These are phyloP conservation scores for Nerophis lumbriciformis DNA, from an alignment of 2,113 vertebrate genomes.

Conservation along the genomic window DNA sequence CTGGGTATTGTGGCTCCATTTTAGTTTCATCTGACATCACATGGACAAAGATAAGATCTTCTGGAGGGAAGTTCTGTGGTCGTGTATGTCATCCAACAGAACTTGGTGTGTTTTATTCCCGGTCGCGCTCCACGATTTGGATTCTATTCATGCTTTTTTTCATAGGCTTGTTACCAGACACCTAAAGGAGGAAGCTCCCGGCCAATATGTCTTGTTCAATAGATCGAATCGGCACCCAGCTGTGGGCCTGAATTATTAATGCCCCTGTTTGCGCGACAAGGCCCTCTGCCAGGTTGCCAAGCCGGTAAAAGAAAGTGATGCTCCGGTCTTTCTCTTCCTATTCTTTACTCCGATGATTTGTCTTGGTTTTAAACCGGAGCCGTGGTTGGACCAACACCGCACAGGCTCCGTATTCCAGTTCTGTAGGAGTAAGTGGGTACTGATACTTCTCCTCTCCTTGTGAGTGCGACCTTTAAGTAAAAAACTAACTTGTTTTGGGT, in stretches of 20 bases:
- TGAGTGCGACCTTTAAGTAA: too few relatives aligned
- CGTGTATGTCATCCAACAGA: too few relatives aligned
- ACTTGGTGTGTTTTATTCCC: too few relatives aligned
- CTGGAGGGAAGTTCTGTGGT: too few relatives aligned
- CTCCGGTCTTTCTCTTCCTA: conserved; percentile 17
- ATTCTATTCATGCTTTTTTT: conserved; percentile 35
- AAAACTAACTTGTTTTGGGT: conserved; percentile 19
- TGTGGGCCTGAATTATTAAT: conserved; percentile 64
- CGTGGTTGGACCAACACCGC: conserved; percentile 28
- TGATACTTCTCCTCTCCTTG: conserved; percentile 8
- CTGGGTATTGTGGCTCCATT: too few relatives aligned
- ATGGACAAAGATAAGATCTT: too few relatives aligned
- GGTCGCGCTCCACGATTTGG: neutral
- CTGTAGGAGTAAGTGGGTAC: neutral
- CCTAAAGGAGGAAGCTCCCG: conserved; percentile 25
- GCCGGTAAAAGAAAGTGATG: conserved; percentile 24
- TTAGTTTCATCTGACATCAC: too few relatives aligned
- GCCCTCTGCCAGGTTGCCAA: conserved; percentile 42
- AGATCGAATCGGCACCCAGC: conserved; percentile 40
- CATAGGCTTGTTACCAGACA: conserved; percentile 33
- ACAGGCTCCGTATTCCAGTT: neutral
- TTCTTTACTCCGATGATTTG: neutral
- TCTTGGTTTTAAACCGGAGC: conserved; percentile 25
- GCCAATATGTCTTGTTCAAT: conserved; percentile 22
- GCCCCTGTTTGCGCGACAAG: conserved; percentile 53